Percentiles rank a stretch among this genome's conserved stretches.
phyloP scores from a whole-genome alignment of 2,797 vertebrate genomes.

The Atherinosoma microstoma region DNA sequence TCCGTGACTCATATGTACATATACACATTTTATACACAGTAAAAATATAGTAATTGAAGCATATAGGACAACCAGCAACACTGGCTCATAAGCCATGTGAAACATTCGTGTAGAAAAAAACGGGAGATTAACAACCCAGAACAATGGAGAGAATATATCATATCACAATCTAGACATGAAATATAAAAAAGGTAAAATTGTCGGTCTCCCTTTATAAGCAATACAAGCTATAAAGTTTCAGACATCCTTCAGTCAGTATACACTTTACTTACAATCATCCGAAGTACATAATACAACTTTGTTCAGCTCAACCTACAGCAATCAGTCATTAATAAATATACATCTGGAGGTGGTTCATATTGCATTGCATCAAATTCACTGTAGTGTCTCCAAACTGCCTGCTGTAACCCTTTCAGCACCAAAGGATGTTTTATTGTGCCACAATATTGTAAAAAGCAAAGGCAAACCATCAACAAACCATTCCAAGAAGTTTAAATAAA shows the following conservation, averaged over 20 bases:
- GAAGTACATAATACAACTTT: conserved; percentile 65
- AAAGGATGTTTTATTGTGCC: conserved; percentile 54
- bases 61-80: conserved; percentile 74
- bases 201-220: conserved; percentile 69
- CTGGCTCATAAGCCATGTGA: conserved; percentile 67
- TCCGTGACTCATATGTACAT: conserved; percentile 86
- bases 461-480: conserved; percentile 38
- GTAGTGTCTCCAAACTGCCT: conserved; percentile 76
- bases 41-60: conserved; percentile 85
- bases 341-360: conserved; percentile 74
- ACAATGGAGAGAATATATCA: conserved; percentile 69
- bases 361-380: conserved; percentile 74
- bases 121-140: conserved; percentile 66
- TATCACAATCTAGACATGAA: conserved; percentile 77
- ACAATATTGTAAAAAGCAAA: conserved; percentile 35
- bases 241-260: conserved; percentile 76
- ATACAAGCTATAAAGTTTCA: conserved; percentile 70
- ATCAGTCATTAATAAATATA: conserved; percentile 80
- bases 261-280: conserved; percentile 77
- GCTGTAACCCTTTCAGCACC: conserved; percentile 58
- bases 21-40: conserved; percentile 84
- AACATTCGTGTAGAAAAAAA: conserved; percentile 82
- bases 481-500: conserved; percentile 25
- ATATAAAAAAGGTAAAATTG: conserved; percentile 78
- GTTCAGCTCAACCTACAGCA: conserved; percentile 64